These are phyloP conservation scores for Panthera leo DNA, from an alignment of 2,113 vertebrate genomes.

Conservation along the genomic window DNA sequence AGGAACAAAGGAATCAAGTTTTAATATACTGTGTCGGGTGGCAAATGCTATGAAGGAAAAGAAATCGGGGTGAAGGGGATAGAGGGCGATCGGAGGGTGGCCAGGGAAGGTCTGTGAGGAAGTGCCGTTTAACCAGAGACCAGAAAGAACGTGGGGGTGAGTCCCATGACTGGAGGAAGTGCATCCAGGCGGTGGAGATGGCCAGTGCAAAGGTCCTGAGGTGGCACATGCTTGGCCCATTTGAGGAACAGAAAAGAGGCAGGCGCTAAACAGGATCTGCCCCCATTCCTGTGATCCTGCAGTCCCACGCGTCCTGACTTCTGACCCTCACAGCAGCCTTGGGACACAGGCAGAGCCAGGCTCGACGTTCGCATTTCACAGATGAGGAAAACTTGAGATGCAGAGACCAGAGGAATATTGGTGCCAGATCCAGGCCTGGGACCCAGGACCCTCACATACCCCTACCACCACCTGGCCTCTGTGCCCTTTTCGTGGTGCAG, in stretches of 20 bases:
- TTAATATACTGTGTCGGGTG: accelerated
- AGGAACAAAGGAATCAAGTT: not conserved
- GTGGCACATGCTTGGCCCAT: too few species aligned
- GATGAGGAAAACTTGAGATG: not conserved
- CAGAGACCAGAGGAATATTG: not conserved
- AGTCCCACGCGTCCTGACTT: accelerated
- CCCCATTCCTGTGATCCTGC: not conserved
- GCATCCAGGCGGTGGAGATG: not conserved
- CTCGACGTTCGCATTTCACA: not conserved
- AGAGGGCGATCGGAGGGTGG: not conserved
- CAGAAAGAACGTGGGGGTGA: not conserved
- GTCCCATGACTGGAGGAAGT: not conserved
- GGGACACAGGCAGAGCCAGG: not conserved
- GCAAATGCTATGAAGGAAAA: not conserved
- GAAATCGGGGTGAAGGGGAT: not conserved
- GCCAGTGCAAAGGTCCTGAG: not conserved
- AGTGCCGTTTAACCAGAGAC: not conserved
- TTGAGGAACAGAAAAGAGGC: not conserved
- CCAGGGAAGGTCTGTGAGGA: not conserved
- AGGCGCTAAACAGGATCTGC: not conserved
- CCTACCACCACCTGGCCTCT: accelerated
- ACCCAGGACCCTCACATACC: too few species aligned
- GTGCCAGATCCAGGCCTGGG: not conserved
- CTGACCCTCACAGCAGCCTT: not conserved
- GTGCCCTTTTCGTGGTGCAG: accelerated